Evolutionary conservation across 2,797 vertebrate species (phyloP).

Genomic region (Neosilurus hyrtlii): DNA sequence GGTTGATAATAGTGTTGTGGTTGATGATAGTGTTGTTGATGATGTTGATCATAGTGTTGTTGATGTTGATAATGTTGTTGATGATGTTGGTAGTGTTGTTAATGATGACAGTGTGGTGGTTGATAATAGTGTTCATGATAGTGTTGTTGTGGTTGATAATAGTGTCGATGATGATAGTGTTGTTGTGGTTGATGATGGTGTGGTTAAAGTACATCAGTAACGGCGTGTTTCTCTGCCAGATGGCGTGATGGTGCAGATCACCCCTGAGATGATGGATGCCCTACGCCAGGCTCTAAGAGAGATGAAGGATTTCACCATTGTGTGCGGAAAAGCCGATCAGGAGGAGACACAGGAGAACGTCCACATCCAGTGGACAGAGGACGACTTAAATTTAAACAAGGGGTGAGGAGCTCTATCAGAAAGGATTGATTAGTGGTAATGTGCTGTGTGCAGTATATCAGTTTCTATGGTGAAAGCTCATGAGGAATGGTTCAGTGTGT

Average conservation of each 20-base stretch:
- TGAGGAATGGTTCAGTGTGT: too few species aligned
- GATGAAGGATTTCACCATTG: slow-evolving; percentile 96
- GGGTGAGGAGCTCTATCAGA: slow-evolving; percentile 70
- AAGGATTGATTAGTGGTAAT: background rate
- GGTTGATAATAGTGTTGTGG: too few species aligned
- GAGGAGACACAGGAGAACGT: slow-evolving; percentile 93
- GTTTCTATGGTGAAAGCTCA: background rate
- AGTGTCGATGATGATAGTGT: background rate
- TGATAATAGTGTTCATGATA: too few species aligned
- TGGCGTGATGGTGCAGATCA: slow-evolving; percentile 98
- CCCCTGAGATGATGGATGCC: slow-evolving; percentile 93
- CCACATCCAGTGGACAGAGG: slow-evolving; percentile 91
- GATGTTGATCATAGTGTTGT: too few species aligned
- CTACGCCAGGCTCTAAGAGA: slow-evolving; percentile 91
- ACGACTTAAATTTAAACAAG: slow-evolving; percentile 94
- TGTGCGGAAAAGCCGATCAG: slow-evolving; percentile 88
- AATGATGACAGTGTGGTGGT: too few species aligned
- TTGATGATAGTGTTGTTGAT: too few species aligned
- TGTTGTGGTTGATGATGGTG: background rate
- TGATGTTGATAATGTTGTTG: too few species aligned
- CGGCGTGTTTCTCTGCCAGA: slow-evolving; percentile 67
- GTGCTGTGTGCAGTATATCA: background rate
- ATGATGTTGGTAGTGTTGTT: too few species aligned
- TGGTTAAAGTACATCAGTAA: background rate
- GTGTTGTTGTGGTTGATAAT: too few species aligned